These are phyloP conservation scores for Aurelia sp. DNA, from an alignment of 30 jellyfish, hydroid and myxozoan genomes.

Conservation along the genomic window DNA sequence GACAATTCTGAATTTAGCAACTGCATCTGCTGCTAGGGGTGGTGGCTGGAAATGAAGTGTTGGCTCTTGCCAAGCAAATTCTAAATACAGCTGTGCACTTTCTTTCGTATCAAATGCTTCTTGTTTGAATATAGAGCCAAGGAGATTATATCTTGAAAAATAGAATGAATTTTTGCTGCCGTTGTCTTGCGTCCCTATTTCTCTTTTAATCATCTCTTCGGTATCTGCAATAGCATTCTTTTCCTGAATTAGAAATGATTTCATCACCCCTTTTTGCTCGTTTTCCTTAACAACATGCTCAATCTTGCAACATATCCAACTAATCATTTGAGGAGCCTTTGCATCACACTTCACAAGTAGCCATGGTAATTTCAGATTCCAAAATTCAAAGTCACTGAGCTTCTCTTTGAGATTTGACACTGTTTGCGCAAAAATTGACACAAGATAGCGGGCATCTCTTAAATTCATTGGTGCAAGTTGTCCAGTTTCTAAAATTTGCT, in stretches of 20 bases:
- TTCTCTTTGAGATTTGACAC: neutral
- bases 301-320: slow-evolving; percentile 63
- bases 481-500: slow-evolving; percentile 19
- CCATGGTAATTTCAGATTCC: slow-evolving; percentile 36
- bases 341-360: slow-evolving; percentile 56
- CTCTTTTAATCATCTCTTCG: slow-evolving; percentile 9
- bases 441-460: slow-evolving; percentile 42
- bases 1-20: slow-evolving; percentile 41
- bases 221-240: slow-evolving; percentile 3
- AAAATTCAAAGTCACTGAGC: neutral
- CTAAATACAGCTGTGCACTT: slow-evolving; percentile 17
- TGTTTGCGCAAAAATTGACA: slow-evolving; percentile 46
- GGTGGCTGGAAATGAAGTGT: slow-evolving; percentile 48
- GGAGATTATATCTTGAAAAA: slow-evolving; percentile 59
- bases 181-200: neutral
- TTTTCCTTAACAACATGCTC: slow-evolving; percentile 21
- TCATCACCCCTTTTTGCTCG: slow-evolving; percentile 12
- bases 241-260: slow-evolving; percentile 37
- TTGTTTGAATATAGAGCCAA: slow-evolving; percentile 16
- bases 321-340: slow-evolving; percentile 39
- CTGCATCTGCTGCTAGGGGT: slow-evolving; percentile 59
- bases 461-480: slow-evolving; percentile 13
- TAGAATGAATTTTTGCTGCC: slow-evolving; percentile 1
- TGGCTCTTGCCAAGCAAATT: slow-evolving; percentile 65
- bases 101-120: neutral